phyloP scores from a whole-genome alignment of 2,797 vertebrate genomes.

The Pagetopsis macropterus region DNA sequence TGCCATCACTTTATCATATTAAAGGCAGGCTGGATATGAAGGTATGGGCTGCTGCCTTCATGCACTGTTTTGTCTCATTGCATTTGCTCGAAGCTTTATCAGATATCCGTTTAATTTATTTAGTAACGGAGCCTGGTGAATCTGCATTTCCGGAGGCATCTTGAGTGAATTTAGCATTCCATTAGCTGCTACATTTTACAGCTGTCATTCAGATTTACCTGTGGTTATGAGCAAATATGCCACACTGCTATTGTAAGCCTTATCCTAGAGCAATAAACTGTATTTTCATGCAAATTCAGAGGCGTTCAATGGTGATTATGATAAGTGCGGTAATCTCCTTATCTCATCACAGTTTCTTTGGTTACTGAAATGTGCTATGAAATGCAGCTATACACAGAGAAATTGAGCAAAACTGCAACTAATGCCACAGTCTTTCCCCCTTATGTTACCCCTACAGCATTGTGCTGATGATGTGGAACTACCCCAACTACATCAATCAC shows the following conservation, averaged over 20 bases:
- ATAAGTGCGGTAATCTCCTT: slow-evolving; percentile 86
- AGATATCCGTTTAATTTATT: slow-evolving; percentile 72
- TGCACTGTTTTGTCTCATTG: slow-evolving; percentile 75
- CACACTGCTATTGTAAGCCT: slow-evolving; percentile 75
- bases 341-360: slow-evolving; percentile 85
- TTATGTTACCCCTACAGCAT: slow-evolving; percentile 61
- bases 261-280: slow-evolving; percentile 79
- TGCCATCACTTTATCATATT: slow-evolving; percentile 31
- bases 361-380: slow-evolving; percentile 84
- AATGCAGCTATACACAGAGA: slow-evolving; percentile 81
- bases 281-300: slow-evolving; percentile 82
- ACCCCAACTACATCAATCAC: slow-evolving; percentile 75
- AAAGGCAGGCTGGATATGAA: slow-evolving; percentile 34
- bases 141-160: slow-evolving; percentile 65
- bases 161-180: slow-evolving; percentile 68
- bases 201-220: slow-evolving; percentile 85
- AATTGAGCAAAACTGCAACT: slow-evolving; percentile 80
- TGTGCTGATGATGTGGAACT: slow-evolving; percentile 75
- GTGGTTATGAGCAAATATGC: slow-evolving; percentile 77
- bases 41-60: slow-evolving; percentile 18
- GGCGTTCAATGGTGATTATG: slow-evolving; percentile 84
- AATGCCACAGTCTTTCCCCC: slow-evolving; percentile 64
- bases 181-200: slow-evolving; percentile 77
- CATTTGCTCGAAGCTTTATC: slow-evolving; percentile 53
- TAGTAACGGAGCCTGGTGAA: slow-evolving; percentile 58